A percentile compares a stretch with the other conserved stretches of the same genome.
These are phyloP conservation scores for Zapus hudsonius DNA, from an alignment of 2,113 vertebrate genomes.

Conservation along the genomic window DNA sequence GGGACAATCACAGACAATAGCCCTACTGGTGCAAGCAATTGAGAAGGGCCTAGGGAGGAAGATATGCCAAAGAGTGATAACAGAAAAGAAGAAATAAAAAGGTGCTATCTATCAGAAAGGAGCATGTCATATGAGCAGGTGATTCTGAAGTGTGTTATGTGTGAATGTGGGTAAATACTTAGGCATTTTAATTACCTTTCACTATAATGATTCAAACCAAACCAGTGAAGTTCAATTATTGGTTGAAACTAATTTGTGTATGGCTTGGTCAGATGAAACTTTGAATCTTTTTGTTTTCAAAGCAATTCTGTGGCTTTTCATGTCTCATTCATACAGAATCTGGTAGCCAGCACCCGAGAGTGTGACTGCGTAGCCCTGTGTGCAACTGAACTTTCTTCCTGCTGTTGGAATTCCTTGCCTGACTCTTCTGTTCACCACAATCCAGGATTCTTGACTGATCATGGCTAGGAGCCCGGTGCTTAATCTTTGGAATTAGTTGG, in stretches of 20 bases:
- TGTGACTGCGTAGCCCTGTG: background rate
- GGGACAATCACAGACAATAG: background rate
- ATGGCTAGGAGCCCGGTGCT: background rate
- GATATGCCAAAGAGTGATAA: background rate
- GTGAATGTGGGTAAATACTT: background rate
- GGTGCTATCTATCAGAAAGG: background rate
- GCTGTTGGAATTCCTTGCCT: background rate
- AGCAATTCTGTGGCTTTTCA: background rate
- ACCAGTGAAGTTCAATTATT: background rate
- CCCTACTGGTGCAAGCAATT: background rate
- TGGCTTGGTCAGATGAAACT: background rate
- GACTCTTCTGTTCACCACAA: background rate
- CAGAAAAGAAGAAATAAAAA: background rate
- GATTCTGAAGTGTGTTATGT: background rate
- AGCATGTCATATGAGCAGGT: background rate
- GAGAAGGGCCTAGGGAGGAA: background rate
- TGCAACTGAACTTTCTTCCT: background rate
- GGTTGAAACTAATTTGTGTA: background rate
- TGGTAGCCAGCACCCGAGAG: background rate
- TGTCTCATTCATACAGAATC: background rate
- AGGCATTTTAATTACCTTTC: slow-evolving; percentile 10
- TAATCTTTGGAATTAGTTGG: background rate
- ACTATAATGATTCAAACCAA: background rate
- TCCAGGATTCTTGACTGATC: background rate
- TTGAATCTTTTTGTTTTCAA: slow-evolving; percentile 27